Base-by-base conservation (phyloP, 2,113 vertebrate genomes). In the Carassius gibelio region DNA sequence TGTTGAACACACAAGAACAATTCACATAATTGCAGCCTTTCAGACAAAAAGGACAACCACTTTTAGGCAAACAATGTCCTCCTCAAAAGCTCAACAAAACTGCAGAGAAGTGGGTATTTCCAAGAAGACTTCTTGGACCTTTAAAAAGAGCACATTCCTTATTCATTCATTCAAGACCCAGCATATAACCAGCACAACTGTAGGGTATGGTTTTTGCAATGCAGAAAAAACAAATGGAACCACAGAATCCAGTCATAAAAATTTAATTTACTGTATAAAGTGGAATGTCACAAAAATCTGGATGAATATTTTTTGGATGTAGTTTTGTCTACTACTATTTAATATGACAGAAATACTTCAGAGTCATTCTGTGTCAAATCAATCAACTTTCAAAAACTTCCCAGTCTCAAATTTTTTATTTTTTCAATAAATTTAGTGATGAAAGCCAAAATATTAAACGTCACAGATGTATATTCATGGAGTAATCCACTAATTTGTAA, bases 1-100 rank as follows among this genome's bases (percentile, higher is more conserved):
- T 48, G 42, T 8, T 10, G 55, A 82, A 23, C 45, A 66, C 23
- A 48, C 61, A 36, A 61, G 50, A 84, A 66, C 82, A 84, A 80
- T 55, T 61, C 55, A 52, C 59, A 34, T 84, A 52, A 76, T 64
- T 34, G 55, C 21, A 75, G 68, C 75, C 30, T 87, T 59, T 84
- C 52, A 48, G 69, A 69, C 7, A 55, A 14, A 14, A 68, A 59
- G 76, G 76, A 84, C 66, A 21, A 64, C 21, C 30, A 42, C 13
- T 64, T 72, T 69, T 80, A 66, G 36, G 59, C n/a, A 19, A 78
- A 82, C 74, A 59, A 8, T 4, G 36, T 45, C 78, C 81, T 83
- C 45, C 50, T 11, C 30, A 69, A 6, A 62, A 83, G n/a, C 57
- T 76, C 30, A 83, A 55, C 52, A 34, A 66, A 85, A 26, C 23